A percentile compares a stretch with the other conserved stretches of the same genome.
Conservation (phyloP, 1,140 invertebrate species). For the Cherax quadricarinatus region DNA sequence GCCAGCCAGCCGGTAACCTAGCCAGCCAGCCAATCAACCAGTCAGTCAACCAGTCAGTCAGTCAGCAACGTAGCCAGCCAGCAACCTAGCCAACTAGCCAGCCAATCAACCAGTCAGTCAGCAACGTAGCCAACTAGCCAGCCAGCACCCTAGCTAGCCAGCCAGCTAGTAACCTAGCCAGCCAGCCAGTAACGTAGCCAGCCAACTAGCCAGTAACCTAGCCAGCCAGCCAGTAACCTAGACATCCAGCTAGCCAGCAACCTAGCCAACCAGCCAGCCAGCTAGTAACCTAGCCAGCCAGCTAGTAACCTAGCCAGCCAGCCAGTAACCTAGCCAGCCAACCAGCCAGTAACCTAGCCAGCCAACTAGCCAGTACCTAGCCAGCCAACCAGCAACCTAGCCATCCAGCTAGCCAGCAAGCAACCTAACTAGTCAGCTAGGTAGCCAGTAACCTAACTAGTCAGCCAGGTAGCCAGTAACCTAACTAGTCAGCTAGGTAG, state of each 20-base stretch:
- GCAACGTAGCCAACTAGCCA: neutral
- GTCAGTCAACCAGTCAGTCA: neutral
- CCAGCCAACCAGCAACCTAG: neutral
- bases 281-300: conserved; percentile 4
- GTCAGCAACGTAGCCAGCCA: neutral
- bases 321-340: neutral
- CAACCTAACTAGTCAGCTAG: neutral
- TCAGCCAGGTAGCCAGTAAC: neutral
- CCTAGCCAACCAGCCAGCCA: neutral
- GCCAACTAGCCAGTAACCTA: neutral
- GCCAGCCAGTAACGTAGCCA: neutral
- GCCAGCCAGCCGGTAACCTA: neutral
- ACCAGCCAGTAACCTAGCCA: neutral
- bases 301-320: neutral
- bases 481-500: neutral
- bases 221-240: neutral
- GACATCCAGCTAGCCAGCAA: neutral
- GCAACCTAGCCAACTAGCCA: neutral
- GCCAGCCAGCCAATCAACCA: neutral
- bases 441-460: neutral
- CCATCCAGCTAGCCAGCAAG: neutral
- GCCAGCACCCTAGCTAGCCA: conserved; percentile 6
- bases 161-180: conserved; percentile 20
- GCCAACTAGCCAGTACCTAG: neutral
- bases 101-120: neutral